Conservation (phyloP, 2,797 vertebrate genomes). For the Lutjanus campechanus region DNA sequence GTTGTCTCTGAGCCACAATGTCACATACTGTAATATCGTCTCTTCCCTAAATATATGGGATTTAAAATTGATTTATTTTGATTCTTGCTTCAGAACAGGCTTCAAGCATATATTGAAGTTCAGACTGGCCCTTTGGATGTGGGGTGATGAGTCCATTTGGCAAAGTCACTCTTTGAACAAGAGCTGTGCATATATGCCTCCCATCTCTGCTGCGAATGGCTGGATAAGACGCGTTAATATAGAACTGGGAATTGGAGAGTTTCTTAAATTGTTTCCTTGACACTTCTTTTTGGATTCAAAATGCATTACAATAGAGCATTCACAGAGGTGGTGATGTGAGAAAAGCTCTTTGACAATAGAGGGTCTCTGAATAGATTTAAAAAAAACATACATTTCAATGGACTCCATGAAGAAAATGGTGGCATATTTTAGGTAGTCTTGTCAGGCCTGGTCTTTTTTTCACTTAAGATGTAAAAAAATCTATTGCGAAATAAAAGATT, state of each 20-base stretch:
- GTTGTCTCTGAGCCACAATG: constrained; percentile 4
- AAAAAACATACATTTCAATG: neutral
- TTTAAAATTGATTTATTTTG: constrained; percentile 15
- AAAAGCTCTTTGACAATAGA: neutral
- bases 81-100: constrained; percentile 10
- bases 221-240: constrained; percentile 1
- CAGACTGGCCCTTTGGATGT: constrained; percentile 19
- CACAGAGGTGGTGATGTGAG: neutral
- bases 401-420: neutral
- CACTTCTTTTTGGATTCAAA: neutral
- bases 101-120: constrained; percentile 24
- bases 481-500: neutral
- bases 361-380: neutral
- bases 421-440: neutral
- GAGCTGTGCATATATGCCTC: constrained; percentile 22
- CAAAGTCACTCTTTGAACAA: constrained; percentile 23
- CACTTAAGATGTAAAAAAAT: neutral
- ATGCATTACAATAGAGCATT: neutral
- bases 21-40: constrained; percentile 9
- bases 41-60: neutral
- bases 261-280: neutral
- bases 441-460: neutral
- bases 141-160: constrained; percentile 11
- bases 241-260: neutral
- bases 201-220: neutral